phyloP scores from a whole-genome alignment of 2,113 vertebrate genomes.

The Pygoscelis antarcticus region DNA sequence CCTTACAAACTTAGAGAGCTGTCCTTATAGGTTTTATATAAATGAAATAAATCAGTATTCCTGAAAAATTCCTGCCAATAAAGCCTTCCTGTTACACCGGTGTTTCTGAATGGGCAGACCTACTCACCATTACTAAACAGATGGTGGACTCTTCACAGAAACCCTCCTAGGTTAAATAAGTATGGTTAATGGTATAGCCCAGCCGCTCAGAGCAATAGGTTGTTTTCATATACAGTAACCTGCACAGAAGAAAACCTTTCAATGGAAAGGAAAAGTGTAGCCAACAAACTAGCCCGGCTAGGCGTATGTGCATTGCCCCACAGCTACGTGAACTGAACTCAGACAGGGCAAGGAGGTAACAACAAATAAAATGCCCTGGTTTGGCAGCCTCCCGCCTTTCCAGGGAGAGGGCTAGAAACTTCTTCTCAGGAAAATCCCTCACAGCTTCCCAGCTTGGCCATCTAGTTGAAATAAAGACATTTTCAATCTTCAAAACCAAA shows the following conservation, averaged over 20 bases:
- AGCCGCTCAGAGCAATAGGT: not conserved
- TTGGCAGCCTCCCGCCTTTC: not conserved
- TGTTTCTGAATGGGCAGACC: not conserved
- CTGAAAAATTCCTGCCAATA: not conserved
- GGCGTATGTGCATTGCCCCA: not conserved
- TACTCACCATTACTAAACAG: not conserved
- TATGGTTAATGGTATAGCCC: not conserved
- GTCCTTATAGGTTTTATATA: not conserved
- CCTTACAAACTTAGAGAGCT: not conserved
- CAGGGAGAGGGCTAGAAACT: not conserved
- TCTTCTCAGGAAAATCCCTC: conserved; percentile 6
- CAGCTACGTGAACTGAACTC: not conserved
- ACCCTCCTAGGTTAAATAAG: not conserved
- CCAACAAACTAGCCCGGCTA: not conserved
- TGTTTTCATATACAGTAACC: not conserved
- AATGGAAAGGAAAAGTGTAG: not conserved
- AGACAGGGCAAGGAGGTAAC: not conserved
- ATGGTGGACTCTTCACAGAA: not conserved
- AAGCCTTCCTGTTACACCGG: not conserved
- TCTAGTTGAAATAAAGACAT: conserved; percentile 57
- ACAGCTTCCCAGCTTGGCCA: conserved; percentile 35
- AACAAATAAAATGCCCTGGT: not conserved
- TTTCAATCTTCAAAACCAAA: conserved; percentile 45
- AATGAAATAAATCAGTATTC: not conserved
- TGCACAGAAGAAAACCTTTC: not conserved